These are phyloP conservation scores for Odocoileus hemionus DNA, from an alignment of 2,113 vertebrate species.

Conservation along the genomic window DNA sequence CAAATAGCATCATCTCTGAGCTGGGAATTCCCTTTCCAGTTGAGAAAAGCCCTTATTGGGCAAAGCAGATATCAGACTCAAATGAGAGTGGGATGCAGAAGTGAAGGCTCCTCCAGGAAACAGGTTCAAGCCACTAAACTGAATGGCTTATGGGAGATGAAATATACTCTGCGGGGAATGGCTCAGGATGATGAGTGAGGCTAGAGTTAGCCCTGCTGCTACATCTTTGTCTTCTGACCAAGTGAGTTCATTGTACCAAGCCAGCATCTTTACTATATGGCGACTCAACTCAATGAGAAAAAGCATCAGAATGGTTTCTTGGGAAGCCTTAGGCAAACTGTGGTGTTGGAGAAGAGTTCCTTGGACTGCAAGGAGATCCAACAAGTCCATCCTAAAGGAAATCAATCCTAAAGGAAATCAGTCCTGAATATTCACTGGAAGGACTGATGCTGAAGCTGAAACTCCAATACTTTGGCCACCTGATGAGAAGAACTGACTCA, in stretches of 20 bases:
- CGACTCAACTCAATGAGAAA: not conserved
- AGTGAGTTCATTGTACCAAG: not conserved
- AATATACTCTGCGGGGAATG: not conserved
- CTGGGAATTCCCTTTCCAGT: not conserved
- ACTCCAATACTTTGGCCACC: not conserved
- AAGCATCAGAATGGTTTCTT: not conserved
- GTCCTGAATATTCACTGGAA: not conserved
- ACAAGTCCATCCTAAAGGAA: not conserved
- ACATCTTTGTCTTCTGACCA: not conserved
- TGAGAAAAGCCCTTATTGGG: not conserved
- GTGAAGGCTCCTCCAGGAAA: not conserved
- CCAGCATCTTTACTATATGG: not conserved
- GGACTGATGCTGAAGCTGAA: not conserved
- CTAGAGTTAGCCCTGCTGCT: not conserved
- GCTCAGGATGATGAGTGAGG: not conserved
- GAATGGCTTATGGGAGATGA: not conserved
- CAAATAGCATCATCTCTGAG: not conserved
- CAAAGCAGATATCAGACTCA: not conserved
- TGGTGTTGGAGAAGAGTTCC: not conserved
- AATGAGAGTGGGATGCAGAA: not conserved
- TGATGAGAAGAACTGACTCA: not conserved
- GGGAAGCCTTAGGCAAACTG: not conserved
- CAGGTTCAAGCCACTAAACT: not conserved
- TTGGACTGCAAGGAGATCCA: not conserved
- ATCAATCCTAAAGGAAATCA: not conserved